These are phyloP conservation scores for Mustela nigripes DNA, from an alignment of 2,113 vertebrate species.

Conservation along the genomic window DNA sequence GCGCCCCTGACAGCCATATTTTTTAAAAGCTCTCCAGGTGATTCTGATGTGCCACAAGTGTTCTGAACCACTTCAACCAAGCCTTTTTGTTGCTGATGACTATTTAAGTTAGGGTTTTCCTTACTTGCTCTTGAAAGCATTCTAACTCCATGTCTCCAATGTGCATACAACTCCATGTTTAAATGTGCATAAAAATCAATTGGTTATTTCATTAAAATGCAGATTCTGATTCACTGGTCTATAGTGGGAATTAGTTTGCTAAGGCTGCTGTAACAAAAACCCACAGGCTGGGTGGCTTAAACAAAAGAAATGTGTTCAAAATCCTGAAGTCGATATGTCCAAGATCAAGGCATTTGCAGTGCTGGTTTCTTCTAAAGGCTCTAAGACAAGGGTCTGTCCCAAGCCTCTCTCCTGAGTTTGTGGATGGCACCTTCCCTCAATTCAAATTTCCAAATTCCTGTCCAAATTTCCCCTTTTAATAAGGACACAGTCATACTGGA, in stretches of 20 bases:
- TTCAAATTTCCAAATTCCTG: background rate
- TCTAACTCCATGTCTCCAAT: background rate
- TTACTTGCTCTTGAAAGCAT: background rate
- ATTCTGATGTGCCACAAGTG: background rate
- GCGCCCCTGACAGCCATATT: background rate
- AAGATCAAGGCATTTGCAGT: background rate
- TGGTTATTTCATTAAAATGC: conserved; percentile 24
- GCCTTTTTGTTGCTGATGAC: background rate
- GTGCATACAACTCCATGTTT: background rate
- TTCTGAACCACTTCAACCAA: background rate
- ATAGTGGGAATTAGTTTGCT: background rate
- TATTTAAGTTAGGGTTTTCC: background rate
- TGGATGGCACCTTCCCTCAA: background rate
- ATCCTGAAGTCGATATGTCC: background rate
- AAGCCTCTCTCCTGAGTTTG: background rate
- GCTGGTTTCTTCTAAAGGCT: background rate
- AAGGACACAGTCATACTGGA: background rate
- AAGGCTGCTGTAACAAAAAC: background rate
- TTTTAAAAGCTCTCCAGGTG: background rate
- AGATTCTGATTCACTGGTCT: background rate
- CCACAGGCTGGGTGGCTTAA: background rate
- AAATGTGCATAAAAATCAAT: background rate
- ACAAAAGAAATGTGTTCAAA: background rate
- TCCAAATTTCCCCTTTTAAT: background rate
- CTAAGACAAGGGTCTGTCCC: background rate